phyloP scores from a whole-genome alignment of 2,113 vertebrate genomes.

The Panurus biarmicus region DNA sequence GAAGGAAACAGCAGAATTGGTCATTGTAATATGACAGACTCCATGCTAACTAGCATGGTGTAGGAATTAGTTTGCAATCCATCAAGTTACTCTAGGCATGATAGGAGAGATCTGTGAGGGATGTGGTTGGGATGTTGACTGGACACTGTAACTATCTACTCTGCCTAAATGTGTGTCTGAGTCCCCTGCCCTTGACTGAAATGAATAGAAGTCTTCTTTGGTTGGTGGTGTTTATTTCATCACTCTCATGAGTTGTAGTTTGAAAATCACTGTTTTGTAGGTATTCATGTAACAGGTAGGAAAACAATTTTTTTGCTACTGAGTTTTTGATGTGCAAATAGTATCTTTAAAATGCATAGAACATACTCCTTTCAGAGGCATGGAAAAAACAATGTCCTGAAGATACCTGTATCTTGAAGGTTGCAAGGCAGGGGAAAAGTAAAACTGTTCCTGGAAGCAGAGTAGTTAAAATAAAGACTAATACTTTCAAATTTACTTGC shows the following conservation, averaged over 20 bases:
- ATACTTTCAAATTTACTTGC: background rate
- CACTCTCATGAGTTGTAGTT: background rate
- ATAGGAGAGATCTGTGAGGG: background rate
- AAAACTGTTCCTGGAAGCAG: background rate
- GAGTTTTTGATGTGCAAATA: background rate
- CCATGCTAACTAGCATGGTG: background rate
- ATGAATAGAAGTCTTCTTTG: background rate
- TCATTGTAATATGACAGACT: background rate
- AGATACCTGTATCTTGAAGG: background rate
- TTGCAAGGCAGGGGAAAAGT: background rate
- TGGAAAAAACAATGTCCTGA: background rate
- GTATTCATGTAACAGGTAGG: background rate
- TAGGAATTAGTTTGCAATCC: background rate
- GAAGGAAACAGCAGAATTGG: background rate
- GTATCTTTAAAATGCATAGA: background rate
- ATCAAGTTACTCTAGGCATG: background rate
- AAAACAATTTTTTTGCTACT: background rate
- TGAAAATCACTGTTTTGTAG: background rate
- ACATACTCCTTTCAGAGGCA: background rate
- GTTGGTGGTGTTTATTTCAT: background rate
- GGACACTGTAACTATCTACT: background rate
- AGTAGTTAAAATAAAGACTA: background rate
- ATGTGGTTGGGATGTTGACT: background rate
- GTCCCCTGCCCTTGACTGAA: background rate
- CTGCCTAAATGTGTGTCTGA: background rate